Evolutionary conservation across 2,888 invertebrate species (phyloP), one percentile per base, ranked within the genome.

Genomic region (Acleris laterana): DNA sequence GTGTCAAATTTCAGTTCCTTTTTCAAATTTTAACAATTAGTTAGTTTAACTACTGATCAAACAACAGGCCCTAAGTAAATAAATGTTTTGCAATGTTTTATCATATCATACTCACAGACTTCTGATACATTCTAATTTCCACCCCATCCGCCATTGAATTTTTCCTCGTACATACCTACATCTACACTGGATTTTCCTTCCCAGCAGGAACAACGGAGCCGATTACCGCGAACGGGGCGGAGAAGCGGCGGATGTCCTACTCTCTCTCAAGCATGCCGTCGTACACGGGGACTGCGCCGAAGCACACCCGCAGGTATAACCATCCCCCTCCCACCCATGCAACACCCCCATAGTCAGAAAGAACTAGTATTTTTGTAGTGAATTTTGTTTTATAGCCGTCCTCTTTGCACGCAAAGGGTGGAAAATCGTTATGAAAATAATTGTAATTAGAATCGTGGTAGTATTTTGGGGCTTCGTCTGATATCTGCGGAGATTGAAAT

Each of bases 241-340:
- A 77, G 97, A 97, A 78, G 96, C 97, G 77, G 97, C 97, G n/a
- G 97, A 98, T 88, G 97, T 97, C 70, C 94, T 98, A 53, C 93
- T 98, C 78, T 97, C 97, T 0, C 90, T 98, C 76, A 98, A 98
- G 83, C 97, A 97, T 84, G 97, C 97, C 51, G 97, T 97, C 66
- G 96, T 97, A 48, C 97, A 97, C 85, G 96, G 97, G 13, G 96
- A 95, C 73, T 93, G 92, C 77, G 87, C 91, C 74, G 91, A 93
- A 79, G 72, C 88, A 61, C 93, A 94, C 78, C 90, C 91, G 63
- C 94, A 94, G 87, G 94, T 94, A 86, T 70, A 72, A 9, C 69
- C 68, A 44, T 81, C 84, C 78, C 85, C 63, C 73, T 87, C 76
- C 72, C 78, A 69, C 78, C 4, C 66, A 42, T 7, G 22, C 19